Percentiles rank a stretch among this genome's conserved stretches.
Evolutionary conservation across 2,113 vertebrate genomes (phyloP).

Genomic region (Albula glossodonta): DNA sequence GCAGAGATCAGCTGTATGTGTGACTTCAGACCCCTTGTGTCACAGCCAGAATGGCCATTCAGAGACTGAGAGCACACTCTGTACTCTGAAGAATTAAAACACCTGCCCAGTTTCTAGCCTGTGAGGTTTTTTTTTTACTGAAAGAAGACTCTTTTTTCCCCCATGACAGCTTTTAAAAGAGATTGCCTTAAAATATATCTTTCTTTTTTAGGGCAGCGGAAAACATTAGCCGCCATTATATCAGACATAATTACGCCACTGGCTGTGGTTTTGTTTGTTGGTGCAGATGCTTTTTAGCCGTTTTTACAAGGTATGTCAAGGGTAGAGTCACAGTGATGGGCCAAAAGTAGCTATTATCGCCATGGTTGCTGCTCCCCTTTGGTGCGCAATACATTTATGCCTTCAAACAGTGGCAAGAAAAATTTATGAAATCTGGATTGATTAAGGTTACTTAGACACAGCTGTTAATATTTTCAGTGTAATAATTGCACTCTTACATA

Average conservation of each 20-base stretch:
- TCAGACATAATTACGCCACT: not conserved
- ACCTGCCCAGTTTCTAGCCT: not conserved
- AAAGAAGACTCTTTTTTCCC: not conserved
- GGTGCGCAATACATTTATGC: not conserved
- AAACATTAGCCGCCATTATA: not conserved
- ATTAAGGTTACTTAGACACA: conserved; percentile 33
- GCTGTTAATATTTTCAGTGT: conserved; percentile 32
- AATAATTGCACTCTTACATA: conserved; percentile 48
- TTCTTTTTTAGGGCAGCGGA: not conserved
- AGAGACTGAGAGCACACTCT: not conserved
- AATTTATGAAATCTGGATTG: conserved; percentile 4
- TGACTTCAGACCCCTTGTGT: not conserved
- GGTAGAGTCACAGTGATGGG: not conserved
- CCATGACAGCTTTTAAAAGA: not conserved
- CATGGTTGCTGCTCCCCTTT: not conserved
- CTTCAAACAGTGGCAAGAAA: not conserved
- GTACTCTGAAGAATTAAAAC: not conserved
- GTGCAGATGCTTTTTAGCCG: not conserved
- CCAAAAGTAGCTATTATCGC: not conserved
- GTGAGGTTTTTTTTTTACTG: not conserved
- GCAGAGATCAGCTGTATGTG: not conserved
- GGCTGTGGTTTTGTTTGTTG: conserved; percentile 5
- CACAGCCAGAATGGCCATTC: not conserved
- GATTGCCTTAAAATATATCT: not conserved
- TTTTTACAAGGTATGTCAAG: not conserved